These are phyloP conservation scores for Burhinus oedicnemus DNA, from an alignment of 2,113 vertebrate species.

Conservation along the genomic window DNA sequence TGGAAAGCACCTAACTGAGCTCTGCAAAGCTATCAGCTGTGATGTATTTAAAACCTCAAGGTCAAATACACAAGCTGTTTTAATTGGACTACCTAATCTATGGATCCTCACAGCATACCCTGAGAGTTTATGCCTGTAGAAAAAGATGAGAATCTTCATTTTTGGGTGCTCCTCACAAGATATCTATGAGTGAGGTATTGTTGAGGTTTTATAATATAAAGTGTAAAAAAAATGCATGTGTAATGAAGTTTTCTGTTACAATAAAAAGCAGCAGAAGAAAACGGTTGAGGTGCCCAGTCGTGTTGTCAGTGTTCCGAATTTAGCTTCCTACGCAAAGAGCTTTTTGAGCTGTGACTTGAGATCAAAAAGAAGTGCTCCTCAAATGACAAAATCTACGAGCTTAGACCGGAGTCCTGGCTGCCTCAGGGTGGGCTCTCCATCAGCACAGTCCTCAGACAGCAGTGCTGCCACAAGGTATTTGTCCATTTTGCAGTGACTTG, in stretches of 20 bases:
- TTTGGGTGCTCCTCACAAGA: background rate
- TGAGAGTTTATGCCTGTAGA: background rate
- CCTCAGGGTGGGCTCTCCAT: conserved; percentile 57
- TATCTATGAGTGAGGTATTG: background rate
- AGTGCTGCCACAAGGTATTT: conserved; percentile 70
- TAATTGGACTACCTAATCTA: background rate
- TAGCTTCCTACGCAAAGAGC: conserved; percentile 83
- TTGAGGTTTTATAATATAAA: background rate
- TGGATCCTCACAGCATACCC: background rate
- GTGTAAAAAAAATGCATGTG: background rate
- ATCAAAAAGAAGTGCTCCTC: conserved; percentile 73
- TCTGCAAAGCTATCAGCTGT: background rate
- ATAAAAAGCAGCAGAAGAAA: conserved; percentile 82
- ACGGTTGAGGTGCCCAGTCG: conserved; percentile 81
- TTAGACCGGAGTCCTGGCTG: conserved; percentile 75
- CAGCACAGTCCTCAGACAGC: conserved; percentile 64
- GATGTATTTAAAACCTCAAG: background rate
- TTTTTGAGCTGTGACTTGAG: conserved; percentile 79
- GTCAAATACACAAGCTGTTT: background rate
- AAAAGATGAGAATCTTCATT: background rate
- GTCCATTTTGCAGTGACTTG: background rate
- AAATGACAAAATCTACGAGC: conserved; percentile 80
- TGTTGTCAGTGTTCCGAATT: conserved; percentile 85
- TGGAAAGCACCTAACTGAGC: background rate
- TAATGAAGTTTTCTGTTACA: conserved; percentile 48